phyloP scores from a whole-genome alignment of 2,888 invertebrate genomes.

The Athripsodes cinereus region DNA sequence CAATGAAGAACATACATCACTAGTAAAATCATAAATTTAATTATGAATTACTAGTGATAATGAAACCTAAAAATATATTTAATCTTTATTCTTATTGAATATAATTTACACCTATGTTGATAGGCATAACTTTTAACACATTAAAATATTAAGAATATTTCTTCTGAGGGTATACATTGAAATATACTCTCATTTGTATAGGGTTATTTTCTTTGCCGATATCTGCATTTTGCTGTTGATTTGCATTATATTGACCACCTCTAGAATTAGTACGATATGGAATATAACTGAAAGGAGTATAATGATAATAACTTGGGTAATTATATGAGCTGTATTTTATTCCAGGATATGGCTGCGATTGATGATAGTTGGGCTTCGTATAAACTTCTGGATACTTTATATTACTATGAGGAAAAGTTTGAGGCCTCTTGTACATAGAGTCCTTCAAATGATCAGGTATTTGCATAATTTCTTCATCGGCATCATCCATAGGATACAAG shows the following conservation, averaged over 20 bases:
- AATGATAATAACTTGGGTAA: slow-evolving; percentile 4
- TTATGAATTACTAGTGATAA: too few species aligned
- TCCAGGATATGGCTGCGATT: not conserved
- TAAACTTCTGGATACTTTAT: not conserved
- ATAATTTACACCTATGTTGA: too few species aligned
- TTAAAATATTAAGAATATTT: too few species aligned
- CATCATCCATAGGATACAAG: slow-evolving; percentile 52
- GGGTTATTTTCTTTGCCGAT: slow-evolving; percentile 30
- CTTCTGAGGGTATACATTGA: slow-evolving; percentile 57
- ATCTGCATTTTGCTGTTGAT: not conserved
- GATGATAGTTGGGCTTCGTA: not conserved
- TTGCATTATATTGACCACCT: not conserved
- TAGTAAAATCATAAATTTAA: too few species aligned
- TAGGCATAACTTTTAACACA: too few species aligned
- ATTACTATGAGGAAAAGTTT: not conserved
- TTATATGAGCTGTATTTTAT: slow-evolving; percentile 10
- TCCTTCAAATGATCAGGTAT: slow-evolving; percentile 32
- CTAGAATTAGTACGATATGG: not conserved
- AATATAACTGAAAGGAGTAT: not conserved
- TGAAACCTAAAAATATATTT: too few species aligned
- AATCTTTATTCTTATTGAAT: too few species aligned
- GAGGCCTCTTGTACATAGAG: not conserved
- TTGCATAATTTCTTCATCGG: slow-evolving; percentile 32
- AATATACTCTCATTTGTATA: slow-evolving; percentile 58
- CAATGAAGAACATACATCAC: too few species aligned